Evolutionary conservation across 2,113 vertebrate species (phyloP).

Genomic region (Argyrosomus japonicus): DNA sequence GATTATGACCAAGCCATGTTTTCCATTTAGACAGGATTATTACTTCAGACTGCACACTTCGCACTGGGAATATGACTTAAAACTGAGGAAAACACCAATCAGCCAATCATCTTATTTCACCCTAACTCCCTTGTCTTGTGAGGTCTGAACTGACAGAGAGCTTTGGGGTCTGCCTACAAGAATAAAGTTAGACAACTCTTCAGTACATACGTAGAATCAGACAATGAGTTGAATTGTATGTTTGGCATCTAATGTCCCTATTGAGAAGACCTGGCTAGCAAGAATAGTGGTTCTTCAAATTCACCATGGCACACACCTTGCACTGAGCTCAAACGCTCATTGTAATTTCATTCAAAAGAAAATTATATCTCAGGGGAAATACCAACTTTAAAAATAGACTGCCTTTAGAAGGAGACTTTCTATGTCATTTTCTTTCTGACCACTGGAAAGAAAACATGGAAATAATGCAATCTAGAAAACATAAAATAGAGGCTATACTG

Average conservation of each 20-base stretch:
- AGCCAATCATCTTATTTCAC: conserved; percentile 52
- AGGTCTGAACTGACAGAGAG: conserved; percentile 41
- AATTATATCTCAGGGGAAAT: background rate
- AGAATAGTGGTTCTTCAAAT: conserved; percentile 1
- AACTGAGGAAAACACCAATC: conserved; percentile 68
- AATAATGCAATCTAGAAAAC: background rate
- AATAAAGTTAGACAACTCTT: conserved; percentile 39
- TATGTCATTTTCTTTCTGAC: background rate
- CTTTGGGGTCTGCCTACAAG: conserved; percentile 39
- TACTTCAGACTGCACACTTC: conserved; percentile 72
- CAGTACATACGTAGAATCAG: background rate
- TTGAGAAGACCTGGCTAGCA: background rate
- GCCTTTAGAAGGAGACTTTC: background rate
- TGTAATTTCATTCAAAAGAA: background rate
- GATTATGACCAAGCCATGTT: conserved; percentile 80
- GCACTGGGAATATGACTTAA: conserved; percentile 75
- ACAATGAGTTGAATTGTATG: background rate
- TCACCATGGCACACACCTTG: background rate
- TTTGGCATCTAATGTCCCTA: background rate
- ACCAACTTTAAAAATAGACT: background rate
- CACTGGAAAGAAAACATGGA: background rate
- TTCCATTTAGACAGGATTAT: conserved; percentile 81
- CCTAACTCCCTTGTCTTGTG: conserved; percentile 34
- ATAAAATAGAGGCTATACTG: background rate
- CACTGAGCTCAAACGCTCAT: background rate